A percentile compares a stretch with the other conserved stretches of the same genome.
phyloP scores from a whole-genome alignment of 2,113 vertebrate species.

The Platichthys stellatus region DNA sequence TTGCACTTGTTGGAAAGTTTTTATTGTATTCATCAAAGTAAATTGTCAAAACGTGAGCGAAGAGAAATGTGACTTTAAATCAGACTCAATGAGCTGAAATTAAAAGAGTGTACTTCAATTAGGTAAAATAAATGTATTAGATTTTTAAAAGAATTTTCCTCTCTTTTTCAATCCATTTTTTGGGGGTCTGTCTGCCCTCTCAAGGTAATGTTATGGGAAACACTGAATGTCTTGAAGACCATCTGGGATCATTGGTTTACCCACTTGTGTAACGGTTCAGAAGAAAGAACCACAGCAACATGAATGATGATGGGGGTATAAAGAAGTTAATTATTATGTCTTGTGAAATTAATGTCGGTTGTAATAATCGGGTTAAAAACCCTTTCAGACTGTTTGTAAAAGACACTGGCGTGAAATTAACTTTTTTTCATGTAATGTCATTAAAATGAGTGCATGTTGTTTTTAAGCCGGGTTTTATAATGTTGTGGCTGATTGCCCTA shows the following conservation, averaged over 20 bases:
- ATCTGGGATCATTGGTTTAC: conserved; percentile 29
- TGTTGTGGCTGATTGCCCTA: conserved; percentile 84
- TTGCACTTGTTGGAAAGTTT: not conserved
- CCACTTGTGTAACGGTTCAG: conserved; percentile 27
- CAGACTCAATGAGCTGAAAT: not conserved
- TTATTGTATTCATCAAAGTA: not conserved
- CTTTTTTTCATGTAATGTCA: conserved; percentile 83
- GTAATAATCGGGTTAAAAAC: conserved; percentile 72
- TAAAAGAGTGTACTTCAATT: not conserved
- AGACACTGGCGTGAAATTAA: conserved; percentile 74
- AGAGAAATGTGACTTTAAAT: not conserved
- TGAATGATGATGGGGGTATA: conserved; percentile 52
- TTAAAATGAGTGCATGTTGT: conserved; percentile 88
- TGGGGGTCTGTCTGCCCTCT: no score
- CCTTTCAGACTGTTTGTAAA: conserved; percentile 73
- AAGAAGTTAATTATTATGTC: conserved; percentile 48
- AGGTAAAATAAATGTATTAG: not conserved
- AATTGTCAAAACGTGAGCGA: not conserved
- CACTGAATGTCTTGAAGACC: conserved; percentile 45
- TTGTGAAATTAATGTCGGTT: conserved; percentile 56
- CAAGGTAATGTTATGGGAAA: not conserved
- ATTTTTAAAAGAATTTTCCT: not conserved
- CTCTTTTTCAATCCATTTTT: no score
- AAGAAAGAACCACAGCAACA: conserved; percentile 42
- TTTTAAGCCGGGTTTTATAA: conserved; percentile 88